Evolutionary conservation across 1,140 invertebrate species (phyloP).

Genomic region (Gonatopus flavifemur): DNA sequence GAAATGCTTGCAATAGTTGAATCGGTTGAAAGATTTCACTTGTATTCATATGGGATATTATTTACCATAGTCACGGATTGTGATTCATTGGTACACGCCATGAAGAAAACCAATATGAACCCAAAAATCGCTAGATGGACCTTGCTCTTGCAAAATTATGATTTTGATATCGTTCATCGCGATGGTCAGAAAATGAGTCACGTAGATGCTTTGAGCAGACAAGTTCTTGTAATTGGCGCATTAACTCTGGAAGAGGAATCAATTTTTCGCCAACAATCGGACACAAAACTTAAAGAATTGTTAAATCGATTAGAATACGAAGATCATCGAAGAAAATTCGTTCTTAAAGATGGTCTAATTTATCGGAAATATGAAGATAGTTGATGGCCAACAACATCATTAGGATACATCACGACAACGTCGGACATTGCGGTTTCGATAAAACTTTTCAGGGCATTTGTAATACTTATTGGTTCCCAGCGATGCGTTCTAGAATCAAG

Average conservation of each 20-base stretch:
- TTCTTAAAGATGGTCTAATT: slow-evolving; percentile 8
- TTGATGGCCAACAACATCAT: slow-evolving; percentile 7
- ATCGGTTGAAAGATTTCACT: too few species aligned
- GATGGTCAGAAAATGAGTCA: slow-evolving; percentile 12
- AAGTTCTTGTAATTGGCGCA: slow-evolving; percentile 3
- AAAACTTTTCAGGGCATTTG: slow-evolving; percentile 5
- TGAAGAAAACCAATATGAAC: too few species aligned
- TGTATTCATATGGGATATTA: too few species aligned
- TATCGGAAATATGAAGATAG: neutral
- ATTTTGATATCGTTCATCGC: slow-evolving; percentile 39
- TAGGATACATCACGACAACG: slow-evolving; percentile 17
- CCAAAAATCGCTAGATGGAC: too few species aligned
- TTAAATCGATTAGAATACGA: neutral
- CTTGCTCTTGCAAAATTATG: too few species aligned
- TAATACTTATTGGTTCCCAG: slow-evolving; percentile 19
- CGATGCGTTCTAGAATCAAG: slow-evolving; percentile 14
- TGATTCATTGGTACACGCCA: too few species aligned
- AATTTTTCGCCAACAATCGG: neutral
- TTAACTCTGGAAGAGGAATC: slow-evolving; percentile 9
- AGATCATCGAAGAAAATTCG: neutral
- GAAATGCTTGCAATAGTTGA: too few species aligned
- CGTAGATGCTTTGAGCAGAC: slow-evolving; percentile 24
- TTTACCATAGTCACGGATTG: too few species aligned
- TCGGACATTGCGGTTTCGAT: slow-evolving; percentile 11
- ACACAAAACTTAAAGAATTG: slow-evolving; percentile 4